Conservation (phyloP, 1,140 invertebrate genomes). For the Drosophila athabasca region DNA sequence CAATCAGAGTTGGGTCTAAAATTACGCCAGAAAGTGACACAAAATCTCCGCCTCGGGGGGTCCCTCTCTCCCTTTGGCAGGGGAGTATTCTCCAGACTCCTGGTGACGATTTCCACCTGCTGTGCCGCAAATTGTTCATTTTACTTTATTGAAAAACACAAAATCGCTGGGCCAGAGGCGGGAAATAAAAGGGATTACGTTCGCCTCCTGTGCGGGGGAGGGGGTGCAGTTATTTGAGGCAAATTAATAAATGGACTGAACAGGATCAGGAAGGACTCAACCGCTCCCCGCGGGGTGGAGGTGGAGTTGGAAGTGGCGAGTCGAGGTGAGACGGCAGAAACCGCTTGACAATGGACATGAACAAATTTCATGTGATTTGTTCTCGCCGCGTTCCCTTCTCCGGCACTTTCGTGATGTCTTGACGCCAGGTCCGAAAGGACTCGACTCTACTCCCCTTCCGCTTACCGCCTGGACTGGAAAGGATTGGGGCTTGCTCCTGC, state of each 20-base stretch:
- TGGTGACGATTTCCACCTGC: conserved; percentile 55
- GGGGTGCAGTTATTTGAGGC: conserved; percentile 49
- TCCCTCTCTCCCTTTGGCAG: conserved; percentile 2
- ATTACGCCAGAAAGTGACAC: conserved; percentile 66
- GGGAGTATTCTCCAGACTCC: background rate
- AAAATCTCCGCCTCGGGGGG: conserved; percentile 54
- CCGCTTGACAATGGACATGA: conserved; percentile 65
- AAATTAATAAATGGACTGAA: conserved; percentile 71
- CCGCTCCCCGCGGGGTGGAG: background rate
- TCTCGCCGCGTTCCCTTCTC: conserved; percentile 40
- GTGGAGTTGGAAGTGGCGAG: no score
- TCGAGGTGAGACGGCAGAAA: conserved; percentile 24
- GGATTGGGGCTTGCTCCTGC: conserved; percentile 1
- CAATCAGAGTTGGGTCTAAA: conserved; percentile 65
- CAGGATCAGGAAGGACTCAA: conserved; percentile 2
- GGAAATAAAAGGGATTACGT: conserved; percentile 41
- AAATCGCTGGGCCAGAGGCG: conserved; percentile 30
- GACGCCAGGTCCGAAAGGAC: background rate
- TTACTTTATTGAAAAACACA: conserved; percentile 57
- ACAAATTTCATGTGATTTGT: conserved; percentile 76
- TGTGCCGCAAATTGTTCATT: conserved; percentile 67
- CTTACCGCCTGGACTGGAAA: no score
- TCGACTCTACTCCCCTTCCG: background rate
- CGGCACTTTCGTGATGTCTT: conserved; percentile 69
- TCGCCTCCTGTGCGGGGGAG: background rate